These are phyloP conservation scores for Cephalopterus ornatus DNA, from an alignment of 2,113 vertebrate species.

Conservation along the genomic window DNA sequence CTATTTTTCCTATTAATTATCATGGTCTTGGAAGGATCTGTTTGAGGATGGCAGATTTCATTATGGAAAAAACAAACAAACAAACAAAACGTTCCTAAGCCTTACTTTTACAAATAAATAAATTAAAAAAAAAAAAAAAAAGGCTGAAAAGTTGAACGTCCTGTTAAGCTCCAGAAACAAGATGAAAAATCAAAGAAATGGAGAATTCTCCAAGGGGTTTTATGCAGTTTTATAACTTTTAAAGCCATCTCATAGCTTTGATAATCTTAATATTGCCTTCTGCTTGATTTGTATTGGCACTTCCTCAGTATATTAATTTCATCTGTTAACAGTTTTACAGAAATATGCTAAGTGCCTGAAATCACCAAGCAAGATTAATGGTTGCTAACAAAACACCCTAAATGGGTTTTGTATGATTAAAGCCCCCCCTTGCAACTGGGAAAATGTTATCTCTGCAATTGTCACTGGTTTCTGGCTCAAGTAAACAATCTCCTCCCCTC, in stretches of 20 bases:
- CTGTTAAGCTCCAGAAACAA: background rate
- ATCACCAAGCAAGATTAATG: background rate
- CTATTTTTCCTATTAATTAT: background rate
- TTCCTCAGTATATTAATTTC: background rate
- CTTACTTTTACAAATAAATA: background rate
- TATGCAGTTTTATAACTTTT: background rate
- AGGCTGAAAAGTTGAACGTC: background rate
- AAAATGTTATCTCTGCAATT: constrained; percentile 49
- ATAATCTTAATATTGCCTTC: background rate
- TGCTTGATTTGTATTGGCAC: background rate
- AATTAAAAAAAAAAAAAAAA: background rate
- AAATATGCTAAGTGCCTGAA: constrained; percentile 28
- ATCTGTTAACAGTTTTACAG: constrained; percentile 40
- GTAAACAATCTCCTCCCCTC: background rate
- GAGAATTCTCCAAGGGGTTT: background rate
- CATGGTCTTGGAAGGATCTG: background rate
- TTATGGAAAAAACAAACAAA: background rate
- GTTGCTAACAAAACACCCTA: background rate
- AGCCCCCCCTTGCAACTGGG: background rate
- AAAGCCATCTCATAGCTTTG: background rate
- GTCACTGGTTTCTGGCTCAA: constrained; percentile 18
- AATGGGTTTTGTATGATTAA: background rate
- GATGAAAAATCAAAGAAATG: background rate
- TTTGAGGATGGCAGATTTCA: background rate
- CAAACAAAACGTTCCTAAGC: background rate